Conservation (phyloP, 2,113 vertebrate species). For the Paracanthobrama guichenoti region DNA sequence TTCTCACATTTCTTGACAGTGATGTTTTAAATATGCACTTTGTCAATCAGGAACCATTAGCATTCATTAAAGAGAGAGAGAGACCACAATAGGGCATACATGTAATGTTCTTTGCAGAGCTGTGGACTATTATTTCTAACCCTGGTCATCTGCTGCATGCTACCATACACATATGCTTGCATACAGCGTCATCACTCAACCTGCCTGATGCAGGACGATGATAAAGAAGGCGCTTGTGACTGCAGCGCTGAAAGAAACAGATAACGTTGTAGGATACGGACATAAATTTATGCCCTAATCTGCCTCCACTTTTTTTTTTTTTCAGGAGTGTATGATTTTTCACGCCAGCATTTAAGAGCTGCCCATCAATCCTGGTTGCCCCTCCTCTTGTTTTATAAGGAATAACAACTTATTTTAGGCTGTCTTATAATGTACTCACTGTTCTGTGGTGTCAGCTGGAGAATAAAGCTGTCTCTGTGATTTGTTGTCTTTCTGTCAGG, state of each 20-base stretch:
- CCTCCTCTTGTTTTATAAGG: conserved; percentile 23
- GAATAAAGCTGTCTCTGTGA: conserved; percentile 25
- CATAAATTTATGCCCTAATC: conserved; percentile 43
- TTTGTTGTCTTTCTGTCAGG: conserved; percentile 11
- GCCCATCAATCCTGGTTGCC: neutral
- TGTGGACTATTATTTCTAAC: conserved; percentile 4
- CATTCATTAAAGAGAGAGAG: conserved; percentile 11
- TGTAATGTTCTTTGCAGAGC: neutral
- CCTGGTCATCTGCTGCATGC: conserved; percentile 12
- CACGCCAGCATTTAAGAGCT: neutral
- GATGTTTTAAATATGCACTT: conserved; percentile 28
- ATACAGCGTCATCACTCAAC: conserved; percentile 26
- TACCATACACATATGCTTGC: neutral
- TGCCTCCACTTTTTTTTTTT: neutral
- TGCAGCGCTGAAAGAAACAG: conserved; percentile 44
- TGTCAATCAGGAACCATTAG: conserved; percentile 27
- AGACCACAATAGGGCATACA: neutral
- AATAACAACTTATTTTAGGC: conserved; percentile 25
- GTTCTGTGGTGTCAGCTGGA: conserved; percentile 27
- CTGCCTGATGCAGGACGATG: conserved; percentile 47
- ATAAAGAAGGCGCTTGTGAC: conserved; percentile 53
- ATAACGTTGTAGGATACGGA: conserved; percentile 26
- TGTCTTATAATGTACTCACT: conserved; percentile 30
- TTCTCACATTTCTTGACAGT: conserved; percentile 11
- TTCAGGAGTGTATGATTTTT: conserved; percentile 11